A percentile compares a stretch with the other conserved stretches of the same genome.
Conservation (phyloP, 2,797 vertebrate species). For the Pelochelys cantorii region DNA sequence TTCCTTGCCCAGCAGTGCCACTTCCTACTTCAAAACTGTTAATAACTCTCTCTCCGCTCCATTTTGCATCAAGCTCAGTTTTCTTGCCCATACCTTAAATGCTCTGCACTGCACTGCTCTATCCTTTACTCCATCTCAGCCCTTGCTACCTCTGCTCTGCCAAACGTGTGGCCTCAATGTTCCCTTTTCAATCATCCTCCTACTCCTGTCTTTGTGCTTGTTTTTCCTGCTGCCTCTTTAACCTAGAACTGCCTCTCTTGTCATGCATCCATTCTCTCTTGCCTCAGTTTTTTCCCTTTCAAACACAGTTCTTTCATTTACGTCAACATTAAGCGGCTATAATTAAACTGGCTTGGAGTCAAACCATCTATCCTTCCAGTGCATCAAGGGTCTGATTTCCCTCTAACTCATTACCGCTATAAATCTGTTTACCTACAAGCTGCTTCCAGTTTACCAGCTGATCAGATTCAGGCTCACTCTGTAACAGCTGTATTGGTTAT, state of each 20-base stretch:
- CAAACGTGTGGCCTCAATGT: not conserved
- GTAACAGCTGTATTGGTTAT: not conserved
- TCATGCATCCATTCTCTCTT: not conserved
- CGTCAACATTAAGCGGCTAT: not conserved
- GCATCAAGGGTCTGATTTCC: not conserved
- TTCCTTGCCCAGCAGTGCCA: not conserved
- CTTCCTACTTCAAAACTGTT: not conserved
- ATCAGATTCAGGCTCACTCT: not conserved
- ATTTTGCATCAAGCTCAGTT: not conserved
- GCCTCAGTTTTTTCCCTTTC: not conserved
- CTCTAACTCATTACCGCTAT: not conserved
- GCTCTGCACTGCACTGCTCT: not conserved
- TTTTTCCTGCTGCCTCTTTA: not conserved
- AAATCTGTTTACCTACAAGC: not conserved
- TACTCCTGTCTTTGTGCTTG: not conserved
- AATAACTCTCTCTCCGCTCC: too few relatives aligned
- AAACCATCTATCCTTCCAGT: not conserved
- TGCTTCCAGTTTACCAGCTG: not conserved
- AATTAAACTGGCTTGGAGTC: not conserved
- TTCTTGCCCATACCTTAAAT: not conserved
- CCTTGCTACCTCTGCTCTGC: accelerated
- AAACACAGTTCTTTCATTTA: not conserved
- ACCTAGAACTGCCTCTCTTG: not conserved
- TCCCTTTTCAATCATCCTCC: not conserved
- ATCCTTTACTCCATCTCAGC: not conserved